Evolutionary conservation across 2,113 vertebrate species (phyloP).

Genomic region (Corvus moneduloides): DNA sequence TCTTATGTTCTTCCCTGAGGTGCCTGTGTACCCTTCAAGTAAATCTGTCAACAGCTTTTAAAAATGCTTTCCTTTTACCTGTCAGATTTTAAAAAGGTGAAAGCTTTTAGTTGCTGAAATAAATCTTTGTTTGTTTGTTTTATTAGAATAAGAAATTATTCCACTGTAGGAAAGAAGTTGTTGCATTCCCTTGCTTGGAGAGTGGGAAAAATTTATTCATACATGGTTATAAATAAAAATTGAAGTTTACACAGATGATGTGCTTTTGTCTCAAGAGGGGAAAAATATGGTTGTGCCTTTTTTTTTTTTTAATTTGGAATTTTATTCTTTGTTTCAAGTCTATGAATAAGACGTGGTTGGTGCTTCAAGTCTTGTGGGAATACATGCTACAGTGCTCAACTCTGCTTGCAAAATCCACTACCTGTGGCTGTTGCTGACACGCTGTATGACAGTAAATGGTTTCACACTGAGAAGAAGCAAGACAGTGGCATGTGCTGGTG

Average conservation of each 20-base stretch:
- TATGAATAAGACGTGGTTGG: not conserved
- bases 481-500: accelerated
- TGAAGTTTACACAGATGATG: not conserved
- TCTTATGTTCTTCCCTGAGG: not conserved
- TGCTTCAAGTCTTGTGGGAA: not conserved
- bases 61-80: not conserved
- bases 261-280: not conserved
- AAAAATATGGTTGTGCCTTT: not conserved
- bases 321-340: not conserved
- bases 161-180: not conserved
- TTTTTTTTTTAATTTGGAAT: not conserved
- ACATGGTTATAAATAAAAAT: not conserved
- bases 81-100: not conserved
- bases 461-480: not conserved
- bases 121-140: not conserved
- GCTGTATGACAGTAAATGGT: not conserved
- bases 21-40: not conserved
- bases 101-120: not conserved
- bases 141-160: not conserved
- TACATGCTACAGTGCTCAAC: not conserved
- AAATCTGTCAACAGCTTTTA: not conserved
- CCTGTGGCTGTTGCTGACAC: not conserved
- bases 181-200: not conserved
- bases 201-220: not conserved
- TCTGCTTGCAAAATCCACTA: not conserved